Evolutionary conservation across 1,140 invertebrate species (phyloP).

Genomic region (Proctacanthus coquilletti): DNA sequence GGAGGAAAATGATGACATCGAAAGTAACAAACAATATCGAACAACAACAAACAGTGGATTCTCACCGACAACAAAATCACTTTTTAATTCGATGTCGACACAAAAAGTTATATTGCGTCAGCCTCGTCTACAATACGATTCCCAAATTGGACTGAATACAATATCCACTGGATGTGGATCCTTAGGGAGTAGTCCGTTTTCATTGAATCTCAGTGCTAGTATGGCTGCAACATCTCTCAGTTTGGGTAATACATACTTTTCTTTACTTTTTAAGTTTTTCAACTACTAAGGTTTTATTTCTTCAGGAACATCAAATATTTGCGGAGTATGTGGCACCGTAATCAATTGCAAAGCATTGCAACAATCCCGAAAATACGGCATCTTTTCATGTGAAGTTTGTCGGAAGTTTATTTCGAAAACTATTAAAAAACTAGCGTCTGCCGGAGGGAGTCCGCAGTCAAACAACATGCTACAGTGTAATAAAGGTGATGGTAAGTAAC

Average conservation of each 20-base stretch:
- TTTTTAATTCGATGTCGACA: background rate
- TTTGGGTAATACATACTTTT: no score
- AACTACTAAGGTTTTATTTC: no score
- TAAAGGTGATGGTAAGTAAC: constrained; percentile 45
- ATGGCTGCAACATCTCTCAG: no score
- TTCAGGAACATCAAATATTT: constrained; percentile 6
- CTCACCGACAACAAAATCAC: background rate
- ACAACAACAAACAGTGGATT: no score
- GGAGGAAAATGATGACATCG: no score
- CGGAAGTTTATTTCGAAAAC: constrained; percentile 72
- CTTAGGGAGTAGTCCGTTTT: constrained; percentile 2
- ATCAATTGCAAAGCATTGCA: constrained; percentile 58
- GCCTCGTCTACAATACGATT: constrained; percentile 25
- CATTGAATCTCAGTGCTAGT: background rate
- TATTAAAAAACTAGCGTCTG: constrained; percentile 46
- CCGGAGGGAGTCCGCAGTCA: constrained; percentile 34
- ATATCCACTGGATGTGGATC: no score
- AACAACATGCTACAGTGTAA: constrained; percentile 43
- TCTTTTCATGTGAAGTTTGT: constrained; percentile 69
- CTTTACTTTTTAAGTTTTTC: no score
- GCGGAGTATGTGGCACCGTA: constrained; percentile 59
- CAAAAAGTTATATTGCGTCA: constrained; percentile 12
- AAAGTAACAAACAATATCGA: no score
- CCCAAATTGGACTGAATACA: no score
- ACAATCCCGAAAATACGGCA: constrained; percentile 69